These are phyloP conservation scores for Apomyelois bistriatella DNA, from an alignment of 2,888 invertebrate species.

Conservation along the genomic window DNA sequence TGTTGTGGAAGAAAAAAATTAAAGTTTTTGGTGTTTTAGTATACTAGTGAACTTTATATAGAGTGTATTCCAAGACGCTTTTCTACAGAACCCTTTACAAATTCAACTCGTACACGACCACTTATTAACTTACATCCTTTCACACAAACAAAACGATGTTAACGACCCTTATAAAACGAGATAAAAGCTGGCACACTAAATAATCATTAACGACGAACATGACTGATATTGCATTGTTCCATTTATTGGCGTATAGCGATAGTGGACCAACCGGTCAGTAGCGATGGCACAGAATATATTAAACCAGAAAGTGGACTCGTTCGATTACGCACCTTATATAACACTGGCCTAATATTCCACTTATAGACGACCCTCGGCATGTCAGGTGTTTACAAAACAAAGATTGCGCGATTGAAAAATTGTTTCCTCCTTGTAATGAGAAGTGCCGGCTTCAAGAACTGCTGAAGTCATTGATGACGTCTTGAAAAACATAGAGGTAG, in stretches of 20 bases:
- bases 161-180: not conserved
- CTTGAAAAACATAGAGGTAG: too few relatives aligned
- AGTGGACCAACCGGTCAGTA: constrained; percentile 2
- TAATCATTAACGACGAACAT: not conserved
- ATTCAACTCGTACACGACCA: too few relatives aligned
- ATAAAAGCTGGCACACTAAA: not conserved
- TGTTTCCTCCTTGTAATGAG: not conserved
- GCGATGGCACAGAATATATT: not conserved
- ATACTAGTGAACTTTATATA: too few relatives aligned
- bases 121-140: too few relatives aligned
- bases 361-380: constrained; percentile 25
- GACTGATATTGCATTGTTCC: not conserved
- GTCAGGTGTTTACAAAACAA: not conserved
- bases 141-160: too few relatives aligned
- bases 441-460: too few relatives aligned
- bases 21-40: too few relatives aligned
- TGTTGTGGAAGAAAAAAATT: too few relatives aligned
- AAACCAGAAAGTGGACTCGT: constrained; percentile 18
- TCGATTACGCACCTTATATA: constrained; percentile 18
- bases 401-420: not conserved
- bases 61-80: too few relatives aligned
- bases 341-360: constrained; percentile 29
- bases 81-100: too few relatives aligned
- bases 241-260: not conserved
- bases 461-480: too few relatives aligned